phyloP scores from a whole-genome alignment of 2,113 vertebrate species.

The Thinocorus orbignyianus region DNA sequence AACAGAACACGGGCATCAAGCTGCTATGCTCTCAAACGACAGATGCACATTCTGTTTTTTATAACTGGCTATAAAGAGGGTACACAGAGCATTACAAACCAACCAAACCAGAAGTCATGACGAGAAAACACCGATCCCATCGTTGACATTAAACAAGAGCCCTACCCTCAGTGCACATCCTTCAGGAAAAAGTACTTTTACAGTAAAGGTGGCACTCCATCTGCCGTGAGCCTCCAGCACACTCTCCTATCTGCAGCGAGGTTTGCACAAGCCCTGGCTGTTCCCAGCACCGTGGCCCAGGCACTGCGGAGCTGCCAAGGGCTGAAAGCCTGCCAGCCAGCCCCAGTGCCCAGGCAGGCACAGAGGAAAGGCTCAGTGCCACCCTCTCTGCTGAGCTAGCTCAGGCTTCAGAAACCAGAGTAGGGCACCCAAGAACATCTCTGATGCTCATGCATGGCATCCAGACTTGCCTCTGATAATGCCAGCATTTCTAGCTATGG shows the following conservation, averaged over 20 bases:
- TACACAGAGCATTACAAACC: neutral
- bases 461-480: neutral
- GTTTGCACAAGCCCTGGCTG: neutral
- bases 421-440: neutral
- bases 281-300: neutral
- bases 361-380: neutral
- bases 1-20: neutral
- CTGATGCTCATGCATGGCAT: rapidly evolving
- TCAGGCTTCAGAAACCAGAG: neutral
- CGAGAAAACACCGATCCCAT: neutral
- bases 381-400: rapidly evolving
- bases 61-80: neutral
- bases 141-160: neutral
- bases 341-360: rapidly evolving
- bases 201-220: neutral
- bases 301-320: neutral
- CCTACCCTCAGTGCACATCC: neutral
- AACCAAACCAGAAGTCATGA: neutral
- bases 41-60: neutral
- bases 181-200: neutral
- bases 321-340: no score
- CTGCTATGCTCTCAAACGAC: neutral
- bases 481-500: neutral
- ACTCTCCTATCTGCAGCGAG: neutral
- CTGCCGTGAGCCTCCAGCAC: neutral